Evolutionary conservation across 1,140 invertebrate species (phyloP), one percentile per base, ranked within the genome.

Genomic region (Onthophagus taurus): DNA sequence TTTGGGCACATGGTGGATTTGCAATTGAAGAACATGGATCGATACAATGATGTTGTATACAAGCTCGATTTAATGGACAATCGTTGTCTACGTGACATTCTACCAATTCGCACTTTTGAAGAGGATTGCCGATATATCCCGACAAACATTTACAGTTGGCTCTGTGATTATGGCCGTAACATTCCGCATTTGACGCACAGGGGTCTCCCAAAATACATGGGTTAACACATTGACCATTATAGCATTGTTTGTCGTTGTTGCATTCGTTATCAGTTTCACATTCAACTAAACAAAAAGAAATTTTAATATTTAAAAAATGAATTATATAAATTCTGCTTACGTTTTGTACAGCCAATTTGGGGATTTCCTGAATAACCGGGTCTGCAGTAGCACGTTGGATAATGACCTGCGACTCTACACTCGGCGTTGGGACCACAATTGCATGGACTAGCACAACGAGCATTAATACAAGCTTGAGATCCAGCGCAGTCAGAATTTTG

Each of bases 261-360:
- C 89, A 93, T 60, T 91, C 85, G 38, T 75, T 76, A 57, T 90
- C 83, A 7, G 79, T 76, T 60, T 80, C 76, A 58, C 89, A 93
- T 26, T 82, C 83, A 56, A 87, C 82, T 76, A 61, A 33, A 64
- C 71, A 53, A 48, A 56, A 51, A 58, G 61, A 47, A 52, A 19
- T 29, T 13, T 1, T 16, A 26, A 29, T 13, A 1, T 13, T 17
- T 2, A 29, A 41, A 14, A 8, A 45, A 26, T 8, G 1, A 18
- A 41, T 31, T 16, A 20, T 11, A 37, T 21, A 5, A 16, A 29
- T 1, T 29, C 23, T 17, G 58, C 58, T 65, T 69, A 83, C 81
- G 67, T 75, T 85, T 81, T 6, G 72, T 65, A 53, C 88, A 91
- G 35, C 81, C 82, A 42, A 74, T 70, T 65, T 89, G 85, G 12